Conservation (phyloP, 2,888 invertebrate species). For the Biston stratarius region DNA sequence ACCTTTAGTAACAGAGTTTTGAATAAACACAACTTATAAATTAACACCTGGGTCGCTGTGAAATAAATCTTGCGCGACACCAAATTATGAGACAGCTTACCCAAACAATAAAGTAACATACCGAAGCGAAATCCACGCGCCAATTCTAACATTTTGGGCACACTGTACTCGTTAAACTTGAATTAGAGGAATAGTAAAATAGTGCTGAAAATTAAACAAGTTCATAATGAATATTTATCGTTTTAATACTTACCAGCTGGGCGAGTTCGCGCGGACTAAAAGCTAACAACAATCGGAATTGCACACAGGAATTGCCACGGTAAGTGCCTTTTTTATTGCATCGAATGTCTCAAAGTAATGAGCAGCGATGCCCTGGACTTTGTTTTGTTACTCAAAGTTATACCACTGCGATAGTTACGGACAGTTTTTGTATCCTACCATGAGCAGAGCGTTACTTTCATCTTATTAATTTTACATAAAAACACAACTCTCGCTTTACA, state of each 20-base stretch:
- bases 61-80: slow-evolving; percentile 33
- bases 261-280: slow-evolving; percentile 61
- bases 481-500: slow-evolving; percentile 29
- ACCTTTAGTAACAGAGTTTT: slow-evolving; percentile 2
- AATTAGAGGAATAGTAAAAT: slow-evolving; percentile 81
- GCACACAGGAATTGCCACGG: slow-evolving; percentile 71
- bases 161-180: slow-evolving; percentile 68
- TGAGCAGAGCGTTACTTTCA: too few relatives aligned
- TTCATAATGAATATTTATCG: slow-evolving; percentile 85
- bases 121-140: slow-evolving; percentile 44
- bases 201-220: slow-evolving; percentile 81
- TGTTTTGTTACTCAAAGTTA: too few relatives aligned
- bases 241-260: slow-evolving; percentile 81
- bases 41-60: slow-evolving; percentile 11
- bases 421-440: too few relatives aligned
- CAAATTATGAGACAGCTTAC: slow-evolving; percentile 40
- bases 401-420: too few relatives aligned
- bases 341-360: too few relatives aligned
- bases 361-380: too few relatives aligned
- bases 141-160: slow-evolving; percentile 49
- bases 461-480: too few relatives aligned
- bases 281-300: slow-evolving; percentile 68
- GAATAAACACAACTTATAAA: slow-evolving; percentile 13
- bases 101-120: slow-evolving; percentile 46
- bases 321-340: slow-evolving; percentile 66